Evolutionary conservation across 2,113 vertebrate species (phyloP), one percentile per base, ranked within the genome.

Genomic region (Platycercus adscitus): DNA sequence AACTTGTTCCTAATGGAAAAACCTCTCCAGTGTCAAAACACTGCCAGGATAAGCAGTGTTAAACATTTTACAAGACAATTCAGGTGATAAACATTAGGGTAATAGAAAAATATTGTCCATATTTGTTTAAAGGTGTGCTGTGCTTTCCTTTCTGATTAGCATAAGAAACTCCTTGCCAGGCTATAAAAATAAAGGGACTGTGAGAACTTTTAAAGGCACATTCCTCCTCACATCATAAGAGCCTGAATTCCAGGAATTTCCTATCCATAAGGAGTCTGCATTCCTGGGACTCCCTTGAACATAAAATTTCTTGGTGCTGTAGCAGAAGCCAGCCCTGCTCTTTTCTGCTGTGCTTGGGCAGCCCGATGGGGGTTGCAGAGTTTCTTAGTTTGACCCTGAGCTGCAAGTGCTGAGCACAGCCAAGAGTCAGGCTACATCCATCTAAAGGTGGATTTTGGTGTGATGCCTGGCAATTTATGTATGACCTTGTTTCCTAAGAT

Each of bases 201-300:
- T 58, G 83, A 83, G 77, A 88, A 84, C 76, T 93, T 91, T 93
- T 86, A 88, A 92, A 96, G 72, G 53, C 68, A 29, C 81, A 56
- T 95, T 96, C 79, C 63, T 84, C 11, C 39, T 92, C 0, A 1
- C 61, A 81, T 87, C 41, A 2, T 88, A 83, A 84, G 84, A 88
- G 52, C 89, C 91, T 93, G 95, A 97, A 97, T 96, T 86, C 55
- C 35, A 96, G 93, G 95, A 96, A 97, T 98, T 97, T 97, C 95
- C 95, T 95, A 93, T 75, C 75, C 73, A 18, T 39, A 61, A 96
- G 89, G 76, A 91, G 28, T 80, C 91, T 91, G 92, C 93, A 91
- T 97, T 97, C 91, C 94, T 75, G 87, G 73, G 73, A 71, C 2
- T 10, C 79, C 76, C 89, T 91, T 31, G 12, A 81, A 86, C 65